phyloP scores from a whole-genome alignment of 2,113 vertebrate genomes.

The Caracal caracal region DNA sequence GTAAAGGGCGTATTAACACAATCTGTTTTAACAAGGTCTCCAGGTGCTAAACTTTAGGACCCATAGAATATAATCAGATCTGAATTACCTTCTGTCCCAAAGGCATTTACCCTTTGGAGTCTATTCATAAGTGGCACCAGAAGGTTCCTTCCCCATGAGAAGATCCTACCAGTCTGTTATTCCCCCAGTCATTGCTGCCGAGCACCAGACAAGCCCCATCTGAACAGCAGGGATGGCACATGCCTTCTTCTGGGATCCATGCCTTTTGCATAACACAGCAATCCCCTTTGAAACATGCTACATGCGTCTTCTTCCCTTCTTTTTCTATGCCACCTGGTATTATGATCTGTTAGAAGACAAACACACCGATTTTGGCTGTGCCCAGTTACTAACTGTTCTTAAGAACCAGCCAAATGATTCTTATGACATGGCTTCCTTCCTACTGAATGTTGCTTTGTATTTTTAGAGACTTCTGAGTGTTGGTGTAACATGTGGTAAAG shows the following conservation, averaged over 20 bases:
- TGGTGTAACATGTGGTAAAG: slow-evolving; percentile 6
- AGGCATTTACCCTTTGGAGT: neutral
- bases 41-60: neutral
- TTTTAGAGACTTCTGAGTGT: slow-evolving; percentile 62
- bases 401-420: slow-evolving; percentile 70
- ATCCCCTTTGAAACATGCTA: neutral
- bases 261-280: slow-evolving; percentile 45
- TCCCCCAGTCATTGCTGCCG: neutral
- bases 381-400: slow-evolving; percentile 72
- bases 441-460: slow-evolving; percentile 45
- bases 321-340: slow-evolving; percentile 55
- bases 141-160: neutral
- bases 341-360: slow-evolving; percentile 73
- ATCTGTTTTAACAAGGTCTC: neutral
- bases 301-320: neutral
- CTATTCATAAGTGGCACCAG: neutral
- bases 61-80: neutral
- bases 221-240: slow-evolving; percentile 12
- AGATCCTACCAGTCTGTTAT: neutral
- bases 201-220: neutral
- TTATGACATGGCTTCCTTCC: slow-evolving; percentile 58
- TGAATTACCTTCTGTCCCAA: neutral
- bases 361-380: slow-evolving; percentile 56
- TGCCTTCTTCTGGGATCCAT: neutral
- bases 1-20: neutral